Base-by-base conservation (phyloP, 2,797 vertebrate genomes). In the Potorous gilbertii region DNA sequence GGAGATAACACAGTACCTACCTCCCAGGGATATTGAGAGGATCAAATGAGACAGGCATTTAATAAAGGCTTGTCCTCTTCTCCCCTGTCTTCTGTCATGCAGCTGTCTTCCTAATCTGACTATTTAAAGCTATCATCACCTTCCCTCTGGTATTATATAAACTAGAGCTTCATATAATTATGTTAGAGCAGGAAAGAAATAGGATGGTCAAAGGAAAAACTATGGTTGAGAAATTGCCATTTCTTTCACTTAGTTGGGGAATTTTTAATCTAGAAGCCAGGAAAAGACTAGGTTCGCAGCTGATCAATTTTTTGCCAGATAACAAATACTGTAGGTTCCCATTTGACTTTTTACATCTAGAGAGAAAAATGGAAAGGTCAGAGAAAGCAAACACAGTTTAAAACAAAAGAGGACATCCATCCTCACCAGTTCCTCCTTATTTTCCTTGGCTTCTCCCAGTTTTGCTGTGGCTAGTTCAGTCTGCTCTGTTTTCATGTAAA, bases 381-480 rank as follows among this genome's bases (percentile, higher is more conserved):
- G 54, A 94, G 62, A 27, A 95, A 94, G 93, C 14, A 9, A 9
- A 50, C 1, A 31, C 8, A 50, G n/a, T 91, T 94, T 92, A 57
- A 74, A 95, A 94, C n/a, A 89, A 91, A 94, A 95, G 29, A 27
- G 29, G 90, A 74, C 54, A 13, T 90, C 74, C 55, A n/a, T 81
- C 81, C 93, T 98, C 97, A 99, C 99, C 99, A 99, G 98, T 54
- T 98, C 98, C 94, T 96, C 96, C 11, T 98, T 97, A 0, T 97
- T 98, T 96, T 97, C 98, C 0, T 62, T 13, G 0, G 98, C 98
- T 91, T 99, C 99, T 34, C 96, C 98, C 28, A 98, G 97, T 27
- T 98, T 97, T 0, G 98, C 98, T 95, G 98, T 98, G 21, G 99
- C 98, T 1, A 97, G 96, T 94, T 99, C 98, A 0, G 98, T 59